phyloP scores from a whole-genome alignment of 64 coral and sea anemone genomes.

The Montipora cactus region DNA sequence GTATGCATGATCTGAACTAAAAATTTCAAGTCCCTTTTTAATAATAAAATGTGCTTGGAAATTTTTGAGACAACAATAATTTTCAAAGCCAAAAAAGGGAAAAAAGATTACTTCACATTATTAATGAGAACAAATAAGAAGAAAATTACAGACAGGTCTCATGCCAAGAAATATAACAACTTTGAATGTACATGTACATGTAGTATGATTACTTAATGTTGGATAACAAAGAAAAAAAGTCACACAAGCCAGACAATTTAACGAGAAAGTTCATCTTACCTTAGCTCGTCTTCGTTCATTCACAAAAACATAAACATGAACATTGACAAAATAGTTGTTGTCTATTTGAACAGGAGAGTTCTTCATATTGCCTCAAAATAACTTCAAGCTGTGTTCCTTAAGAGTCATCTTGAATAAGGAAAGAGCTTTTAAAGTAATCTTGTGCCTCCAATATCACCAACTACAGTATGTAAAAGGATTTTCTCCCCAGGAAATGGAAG shows the following conservation, averaged over 20 bases:
- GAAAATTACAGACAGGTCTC: too few relatives aligned
- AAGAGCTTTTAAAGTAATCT: not conserved
- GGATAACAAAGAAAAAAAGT: not conserved
- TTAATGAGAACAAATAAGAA: not conserved
- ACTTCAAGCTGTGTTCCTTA: not conserved
- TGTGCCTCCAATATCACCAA: not conserved
- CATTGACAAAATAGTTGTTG: constrained; percentile 78
- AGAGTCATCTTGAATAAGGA: not conserved
- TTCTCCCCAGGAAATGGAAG: not conserved
- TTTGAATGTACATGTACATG: too few relatives aligned
- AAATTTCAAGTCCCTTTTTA: not conserved
- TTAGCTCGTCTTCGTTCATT: constrained; percentile 24
- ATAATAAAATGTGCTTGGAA: not conserved
- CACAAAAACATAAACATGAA: constrained; percentile 74
- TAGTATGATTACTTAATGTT: not conserved
- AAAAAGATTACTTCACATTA: not conserved
- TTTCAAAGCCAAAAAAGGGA: not conserved
- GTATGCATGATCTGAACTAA: too few relatives aligned
- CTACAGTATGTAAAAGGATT: not conserved
- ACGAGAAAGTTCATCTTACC: constrained; percentile 6
- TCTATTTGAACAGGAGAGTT: constrained; percentile 51
- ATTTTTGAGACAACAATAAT: not conserved
- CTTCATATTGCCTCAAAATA: constrained; percentile 9
- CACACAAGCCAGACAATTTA: constrained; percentile 27
- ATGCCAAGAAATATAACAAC: too few relatives aligned